phyloP scores from a whole-genome alignment of 2,888 invertebrate genomes.

The Drosophila mulleri region DNA sequence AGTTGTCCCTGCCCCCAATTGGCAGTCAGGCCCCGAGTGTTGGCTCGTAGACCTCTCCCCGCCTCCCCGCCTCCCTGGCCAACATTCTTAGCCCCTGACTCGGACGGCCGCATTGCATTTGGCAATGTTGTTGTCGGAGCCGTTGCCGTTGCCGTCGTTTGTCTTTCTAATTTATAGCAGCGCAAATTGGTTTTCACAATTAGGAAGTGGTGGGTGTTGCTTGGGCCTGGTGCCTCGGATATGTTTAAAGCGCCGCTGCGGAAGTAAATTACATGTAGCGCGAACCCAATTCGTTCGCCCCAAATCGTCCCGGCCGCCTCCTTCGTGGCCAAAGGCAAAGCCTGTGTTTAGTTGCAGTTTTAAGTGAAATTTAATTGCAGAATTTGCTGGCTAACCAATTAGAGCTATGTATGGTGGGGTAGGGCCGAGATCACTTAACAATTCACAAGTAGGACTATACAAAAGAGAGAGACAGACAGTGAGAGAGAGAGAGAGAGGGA shows the following conservation, averaged over 20 bases:
- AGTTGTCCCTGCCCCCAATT: slow-evolving; percentile 12
- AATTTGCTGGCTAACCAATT: slow-evolving; percentile 66
- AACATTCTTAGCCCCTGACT: slow-evolving; percentile 2
- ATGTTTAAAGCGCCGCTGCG: slow-evolving; percentile 71
- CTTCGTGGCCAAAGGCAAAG: neutral
- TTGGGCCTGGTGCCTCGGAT: slow-evolving; percentile 62
- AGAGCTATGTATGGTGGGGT: slow-evolving; percentile 25
- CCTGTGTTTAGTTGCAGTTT: slow-evolving; percentile 66
- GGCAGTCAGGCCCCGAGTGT: slow-evolving; percentile 8
- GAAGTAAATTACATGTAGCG: slow-evolving; percentile 71
- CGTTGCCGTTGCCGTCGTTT: slow-evolving; percentile 59
- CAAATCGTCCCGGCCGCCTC: neutral
- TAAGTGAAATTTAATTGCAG: slow-evolving; percentile 77
- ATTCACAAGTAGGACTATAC: slow-evolving; percentile 9
- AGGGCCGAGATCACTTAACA: slow-evolving; percentile 36
- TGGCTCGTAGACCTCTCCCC: neutral
- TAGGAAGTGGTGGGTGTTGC: slow-evolving; percentile 80
- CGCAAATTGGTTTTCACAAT: slow-evolving; percentile 80
- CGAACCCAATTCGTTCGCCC: slow-evolving; percentile 35
- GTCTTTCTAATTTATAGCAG: slow-evolving; percentile 80
- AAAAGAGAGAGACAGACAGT: neutral
- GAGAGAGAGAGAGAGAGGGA: neutral
- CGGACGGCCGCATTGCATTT: slow-evolving; percentile 15
- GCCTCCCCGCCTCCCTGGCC: neutral
- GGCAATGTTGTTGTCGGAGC: slow-evolving; percentile 30